Evolutionary conservation across 2,888 invertebrate species (phyloP), one percentile per base, ranked within the genome.

Genomic region (Branchipolynoe longqiensis): DNA sequence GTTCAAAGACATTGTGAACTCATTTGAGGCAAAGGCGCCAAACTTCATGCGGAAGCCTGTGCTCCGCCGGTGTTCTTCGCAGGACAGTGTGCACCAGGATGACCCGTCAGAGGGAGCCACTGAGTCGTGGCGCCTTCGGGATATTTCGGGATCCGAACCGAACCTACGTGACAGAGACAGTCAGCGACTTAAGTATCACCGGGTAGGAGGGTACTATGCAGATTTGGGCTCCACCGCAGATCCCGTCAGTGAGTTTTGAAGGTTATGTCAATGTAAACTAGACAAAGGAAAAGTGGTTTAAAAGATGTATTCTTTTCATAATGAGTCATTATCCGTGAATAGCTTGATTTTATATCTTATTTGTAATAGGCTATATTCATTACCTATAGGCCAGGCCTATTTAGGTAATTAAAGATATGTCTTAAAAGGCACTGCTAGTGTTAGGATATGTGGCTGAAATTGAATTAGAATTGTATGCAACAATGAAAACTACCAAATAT

Each of bases 1-100:
- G 0, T 85, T 88, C 56, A 87, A 87, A 56, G 88, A 88, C 59
- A 59, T 86, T 33, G 87, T 88, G 6, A 59, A 86, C 25, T 78
- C 85, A 25, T 88, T 88, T 81, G 88, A 88, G 64, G 87, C 78
- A 2, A 58, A 88, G 81, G 78, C 84, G 31, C 84, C 48, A 41
- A 83, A 85, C 0, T 88, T 88, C 81, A 74, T 87, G 83, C 54
- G 83, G 8, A 48, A 40, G 28, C 73, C 38, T 54, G 41, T 54
- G 3, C 48, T 78, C 1, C 78, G 78, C 12, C 78, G 78, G 14
- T 78, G 78, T 31, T n/a, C 12, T 48, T 78, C 78, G 0, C 48
- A 78, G 48, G 78, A 78, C 54, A 78, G 78, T 48, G 78, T 78
- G 14, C 78, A 78, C 25, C 41, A 41, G 8, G 78, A 78, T 78